Evolutionary conservation across 2,888 invertebrate genomes (phyloP), one percentile per base, ranked within the genome.

Genomic region (Erebia epiphron): DNA sequence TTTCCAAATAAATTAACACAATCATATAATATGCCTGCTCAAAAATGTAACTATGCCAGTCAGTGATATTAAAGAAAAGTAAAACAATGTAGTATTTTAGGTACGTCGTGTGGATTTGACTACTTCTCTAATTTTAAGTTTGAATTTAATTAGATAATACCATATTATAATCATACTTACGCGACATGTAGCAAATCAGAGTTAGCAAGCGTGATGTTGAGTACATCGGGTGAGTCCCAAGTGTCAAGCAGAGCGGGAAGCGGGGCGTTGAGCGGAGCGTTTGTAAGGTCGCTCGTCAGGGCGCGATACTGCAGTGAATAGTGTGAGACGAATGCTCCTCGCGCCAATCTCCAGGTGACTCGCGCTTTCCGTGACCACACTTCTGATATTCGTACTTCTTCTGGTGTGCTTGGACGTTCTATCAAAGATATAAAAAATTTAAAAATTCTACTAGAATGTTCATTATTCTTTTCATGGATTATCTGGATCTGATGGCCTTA

Each of bases 361-460:
- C 92, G 84, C 8, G 91, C 91, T 75, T 87, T 83, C 8, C 93
- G 86, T 1, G 93, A 88, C 93, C 92, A 93, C 1, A 93, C 90
- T 73, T 93, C 93, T 1, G 93, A 92, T 75, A 93, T 83, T 9
- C 92, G 86, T 0, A 93, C 89, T 79, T 93, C 93, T 81, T 92
- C 93, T 2, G 92, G 91, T 1, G 86, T 80, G 67, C 85, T 90
- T 13, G 93, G 93, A 0, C 92, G 87, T 77, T 93, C 93, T 93
- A 75, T 63, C 8, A 10, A 9, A 18, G 1, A 10, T 16, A 18
- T 16, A 18, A 54, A 16, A 18, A 54, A 54, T 16, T 16, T 52
- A 13, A 16, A 54, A 54, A 18, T 16, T 54, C 10, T 54, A 13
- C 13, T 2, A 11, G 35, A 35, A 35, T 35, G 7, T 35, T 35